Evolutionary conservation across 2,888 invertebrate genomes (phyloP).

Genomic region (Biston stratarius): DNA sequence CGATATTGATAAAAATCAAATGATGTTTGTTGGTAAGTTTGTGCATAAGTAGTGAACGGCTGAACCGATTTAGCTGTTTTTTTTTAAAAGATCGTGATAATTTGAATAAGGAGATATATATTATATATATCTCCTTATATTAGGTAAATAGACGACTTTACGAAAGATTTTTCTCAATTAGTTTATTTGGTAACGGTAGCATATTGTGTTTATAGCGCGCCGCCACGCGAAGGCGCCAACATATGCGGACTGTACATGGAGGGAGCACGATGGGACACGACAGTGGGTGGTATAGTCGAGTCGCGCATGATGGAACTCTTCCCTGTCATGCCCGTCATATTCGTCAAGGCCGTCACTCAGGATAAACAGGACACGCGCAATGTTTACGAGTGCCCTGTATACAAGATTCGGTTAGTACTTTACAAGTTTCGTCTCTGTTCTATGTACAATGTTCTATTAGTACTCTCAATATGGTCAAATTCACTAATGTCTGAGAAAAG

Average conservation of each 20-base stretch:
- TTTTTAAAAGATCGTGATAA: too few relatives aligned
- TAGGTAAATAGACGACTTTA: too few relatives aligned
- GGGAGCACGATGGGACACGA: slow-evolving; percentile 96
- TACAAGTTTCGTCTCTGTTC: background rate
- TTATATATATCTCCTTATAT: too few relatives aligned
- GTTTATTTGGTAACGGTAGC: background rate
- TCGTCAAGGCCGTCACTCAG: slow-evolving; percentile 93
- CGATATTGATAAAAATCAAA: too few relatives aligned
- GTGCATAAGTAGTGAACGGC: too few relatives aligned
- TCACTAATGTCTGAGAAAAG: too few relatives aligned
- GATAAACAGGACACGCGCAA: slow-evolving; percentile 96
- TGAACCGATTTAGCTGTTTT: too few relatives aligned
- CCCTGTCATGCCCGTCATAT: slow-evolving; percentile 96
- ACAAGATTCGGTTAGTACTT: slow-evolving; percentile 91
- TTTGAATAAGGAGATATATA: too few relatives aligned
- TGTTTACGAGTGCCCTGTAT: slow-evolving; percentile 97
- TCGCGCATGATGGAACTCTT: slow-evolving; percentile 96
- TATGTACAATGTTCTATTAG: background rate
- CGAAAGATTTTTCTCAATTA: too few relatives aligned
- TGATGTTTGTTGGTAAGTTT: too few relatives aligned
- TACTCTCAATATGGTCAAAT: background rate
- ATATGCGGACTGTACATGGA: slow-evolving; percentile 96
- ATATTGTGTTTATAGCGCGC: slow-evolving; percentile 79
- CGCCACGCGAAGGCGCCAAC: slow-evolving; percentile 96
- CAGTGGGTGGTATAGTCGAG: slow-evolving; percentile 92